phyloP scores from a whole-genome alignment of 1,140 invertebrate species.

The Zaprionus inermis region DNA sequence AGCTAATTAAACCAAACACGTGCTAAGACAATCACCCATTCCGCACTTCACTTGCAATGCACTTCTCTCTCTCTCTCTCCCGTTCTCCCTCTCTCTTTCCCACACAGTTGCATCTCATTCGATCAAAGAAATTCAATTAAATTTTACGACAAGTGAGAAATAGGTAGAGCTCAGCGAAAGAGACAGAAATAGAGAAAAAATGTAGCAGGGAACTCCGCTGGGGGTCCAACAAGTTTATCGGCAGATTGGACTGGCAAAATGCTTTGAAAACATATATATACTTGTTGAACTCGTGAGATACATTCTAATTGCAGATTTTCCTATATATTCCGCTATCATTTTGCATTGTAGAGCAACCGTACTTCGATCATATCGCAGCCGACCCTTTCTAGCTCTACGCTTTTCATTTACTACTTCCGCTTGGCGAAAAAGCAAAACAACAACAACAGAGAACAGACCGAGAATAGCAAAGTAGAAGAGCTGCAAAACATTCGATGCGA shows the following conservation, averaged over 20 bases:
- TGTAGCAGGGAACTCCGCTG: no score
- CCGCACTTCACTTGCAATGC: not conserved
- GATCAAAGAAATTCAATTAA: slow-evolving; percentile 54
- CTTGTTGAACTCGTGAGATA: no score
- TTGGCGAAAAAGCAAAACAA: slow-evolving; percentile 46
- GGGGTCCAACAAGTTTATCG: not conserved
- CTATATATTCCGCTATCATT: not conserved
- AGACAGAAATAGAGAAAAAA: not conserved
- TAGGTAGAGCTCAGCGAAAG: not conserved
- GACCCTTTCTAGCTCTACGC: slow-evolving; percentile 1
- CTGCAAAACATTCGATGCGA: slow-evolving; percentile 54
- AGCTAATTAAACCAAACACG: slow-evolving; percentile 59
- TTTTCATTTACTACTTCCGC: slow-evolving; percentile 76
- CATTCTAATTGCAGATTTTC: no score
- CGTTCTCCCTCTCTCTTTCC: not conserved
- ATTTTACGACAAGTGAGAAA: slow-evolving; percentile 36
- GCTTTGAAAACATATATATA: no score
- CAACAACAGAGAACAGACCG: no score
- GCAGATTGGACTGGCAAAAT: not conserved
- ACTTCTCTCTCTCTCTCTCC: not conserved
- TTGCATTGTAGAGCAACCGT: not conserved
- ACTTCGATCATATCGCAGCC: not conserved
- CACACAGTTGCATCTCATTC: slow-evolving; percentile 1
- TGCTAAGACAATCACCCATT: slow-evolving; percentile 24
- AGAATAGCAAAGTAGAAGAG: slow-evolving; percentile 24